Percentiles rank a stretch among this genome's conserved stretches.
Evolutionary conservation across 2,888 invertebrate species (phyloP).

Genomic region (Parasteatoda lunata): DNA sequence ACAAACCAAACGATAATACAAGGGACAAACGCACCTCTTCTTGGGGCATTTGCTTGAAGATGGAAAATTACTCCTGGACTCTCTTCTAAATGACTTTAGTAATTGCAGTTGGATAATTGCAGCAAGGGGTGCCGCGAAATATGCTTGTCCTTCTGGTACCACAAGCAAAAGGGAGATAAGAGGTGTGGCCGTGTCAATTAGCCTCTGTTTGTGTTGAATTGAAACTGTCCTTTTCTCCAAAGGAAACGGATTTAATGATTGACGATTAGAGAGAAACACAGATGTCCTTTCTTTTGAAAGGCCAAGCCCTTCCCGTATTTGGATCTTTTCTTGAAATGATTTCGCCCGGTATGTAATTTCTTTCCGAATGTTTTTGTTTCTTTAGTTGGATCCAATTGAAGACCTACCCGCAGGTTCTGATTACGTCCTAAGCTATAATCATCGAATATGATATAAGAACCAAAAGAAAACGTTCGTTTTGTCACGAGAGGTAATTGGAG

Average conservation of each 20-base stretch:
- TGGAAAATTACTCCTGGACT: conserved; percentile 20
- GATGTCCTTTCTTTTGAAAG: conserved; percentile 39
- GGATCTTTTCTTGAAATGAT: conserved; percentile 17
- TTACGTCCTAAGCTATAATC: conserved; percentile 50
- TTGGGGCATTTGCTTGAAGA: conserved; percentile 1
- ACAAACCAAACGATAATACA: not conserved
- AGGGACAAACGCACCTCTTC: conserved; percentile 23
- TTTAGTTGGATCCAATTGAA: conserved; percentile 4
- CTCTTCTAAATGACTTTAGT: conserved; percentile 38
- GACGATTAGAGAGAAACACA: conserved; percentile 59
- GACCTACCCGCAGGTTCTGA: conserved; percentile 51
- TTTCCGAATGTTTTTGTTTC: conserved; percentile 44
- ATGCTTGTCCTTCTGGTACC: conserved; percentile 31
- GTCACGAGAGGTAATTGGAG: conserved; percentile 57
- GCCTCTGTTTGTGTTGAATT: conserved; percentile 64
- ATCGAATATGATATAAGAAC: conserved; percentile 42
- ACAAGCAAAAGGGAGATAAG: conserved; percentile 1
- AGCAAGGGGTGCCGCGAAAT: conserved; percentile 58
- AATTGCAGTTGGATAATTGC: conserved; percentile 50
- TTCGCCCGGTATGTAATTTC: conserved; percentile 56
- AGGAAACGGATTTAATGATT: conserved; percentile 62
- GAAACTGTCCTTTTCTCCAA: conserved; percentile 48
- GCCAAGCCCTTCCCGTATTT: conserved; percentile 47
- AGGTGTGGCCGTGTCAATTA: conserved; percentile 68
- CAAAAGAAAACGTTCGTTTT: conserved; percentile 32